Evolutionary conservation across 2,888 invertebrate genomes (phyloP), one percentile per base, ranked within the genome.

Genomic region (Yponomeuta cagnagella): DNA sequence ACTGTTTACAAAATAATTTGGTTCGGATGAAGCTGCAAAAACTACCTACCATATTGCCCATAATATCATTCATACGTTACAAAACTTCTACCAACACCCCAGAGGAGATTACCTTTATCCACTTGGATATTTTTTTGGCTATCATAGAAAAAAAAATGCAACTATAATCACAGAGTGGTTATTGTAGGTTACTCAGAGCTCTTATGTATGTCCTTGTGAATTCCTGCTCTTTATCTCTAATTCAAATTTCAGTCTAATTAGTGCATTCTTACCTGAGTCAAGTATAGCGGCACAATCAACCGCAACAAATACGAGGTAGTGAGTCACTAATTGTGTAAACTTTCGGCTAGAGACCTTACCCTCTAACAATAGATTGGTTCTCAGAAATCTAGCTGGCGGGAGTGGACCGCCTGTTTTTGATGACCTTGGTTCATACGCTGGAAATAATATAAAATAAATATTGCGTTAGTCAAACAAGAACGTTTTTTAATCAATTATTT

Each of bases 251-350:
- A 33, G 33, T 33, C 33, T 33, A 33, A 5, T 2, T 33, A 33
- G 8, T n/a, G 3, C n/a, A 15, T 64, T 30, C 64, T 74, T 77
- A 80, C 84, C 77, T 48, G 78, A 77, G 68, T 84, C 84, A 30
- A 82, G 80, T 23, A 77, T 69, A 8, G 79, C 76, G 8, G 75
- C 71, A 1, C 78, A 63, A 74, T 84, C 84, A 4, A 75, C 75
- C 0, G 80, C 72, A 73, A 79, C 74, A 63, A 80, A 82, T 3
- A 78, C 74, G 15, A 80, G 70, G 52, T 73, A 77, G 69, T 83
- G 76, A 10, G 78, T 74, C 2, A 77, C 75, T 9, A 84, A 74
- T 10, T 70, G 77, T 1, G 79, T 82, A 31, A 79, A 78, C 2
- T 8, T 80, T 2, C 31, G 70, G 71, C 79, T 78, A 1, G 76